Percentiles rank a stretch among this genome's conserved stretches.
Conservation (phyloP, 2,797 vertebrate genomes). For the Ciconia nigra region DNA sequence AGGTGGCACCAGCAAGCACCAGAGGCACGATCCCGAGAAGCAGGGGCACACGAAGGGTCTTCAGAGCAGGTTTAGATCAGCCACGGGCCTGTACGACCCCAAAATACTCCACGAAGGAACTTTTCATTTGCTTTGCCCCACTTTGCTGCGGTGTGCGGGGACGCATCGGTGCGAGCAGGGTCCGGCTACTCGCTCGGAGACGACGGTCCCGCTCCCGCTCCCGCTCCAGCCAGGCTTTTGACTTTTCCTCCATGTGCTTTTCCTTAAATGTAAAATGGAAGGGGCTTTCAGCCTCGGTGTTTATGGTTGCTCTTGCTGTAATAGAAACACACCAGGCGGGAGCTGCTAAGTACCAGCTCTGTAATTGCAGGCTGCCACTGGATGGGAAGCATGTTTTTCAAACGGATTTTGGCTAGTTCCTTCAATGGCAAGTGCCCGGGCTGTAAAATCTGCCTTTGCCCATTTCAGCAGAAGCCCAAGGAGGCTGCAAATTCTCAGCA, state of each 20-base stretch:
- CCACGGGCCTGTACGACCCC: not conserved
- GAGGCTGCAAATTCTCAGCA: not conserved
- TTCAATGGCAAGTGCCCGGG: not conserved
- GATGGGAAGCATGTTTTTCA: not conserved
- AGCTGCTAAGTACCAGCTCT: not conserved
- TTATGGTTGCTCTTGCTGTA: not conserved
- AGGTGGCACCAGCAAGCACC: not conserved
- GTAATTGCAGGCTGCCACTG: not conserved
- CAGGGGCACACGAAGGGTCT: accelerated
- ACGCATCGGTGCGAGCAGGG: accelerated
- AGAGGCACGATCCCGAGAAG: not conserved
- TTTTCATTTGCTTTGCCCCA: not conserved
- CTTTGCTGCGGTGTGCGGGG: accelerated
- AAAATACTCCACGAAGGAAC: not conserved
- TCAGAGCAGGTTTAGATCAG: not conserved
- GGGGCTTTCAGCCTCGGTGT: not conserved
- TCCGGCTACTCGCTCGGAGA: not conserved
- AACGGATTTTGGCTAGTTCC: not conserved
- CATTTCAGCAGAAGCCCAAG: not conserved
- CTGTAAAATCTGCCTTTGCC: not conserved
- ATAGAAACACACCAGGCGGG: not conserved
- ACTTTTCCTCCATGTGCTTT: not conserved
- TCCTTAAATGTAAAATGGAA: not conserved
- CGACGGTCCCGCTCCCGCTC: not conserved
- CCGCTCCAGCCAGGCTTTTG: not conserved